Evolutionary conservation across 2,113 vertebrate genomes (phyloP).

Genomic region (Erythrocercus mccallii): DNA sequence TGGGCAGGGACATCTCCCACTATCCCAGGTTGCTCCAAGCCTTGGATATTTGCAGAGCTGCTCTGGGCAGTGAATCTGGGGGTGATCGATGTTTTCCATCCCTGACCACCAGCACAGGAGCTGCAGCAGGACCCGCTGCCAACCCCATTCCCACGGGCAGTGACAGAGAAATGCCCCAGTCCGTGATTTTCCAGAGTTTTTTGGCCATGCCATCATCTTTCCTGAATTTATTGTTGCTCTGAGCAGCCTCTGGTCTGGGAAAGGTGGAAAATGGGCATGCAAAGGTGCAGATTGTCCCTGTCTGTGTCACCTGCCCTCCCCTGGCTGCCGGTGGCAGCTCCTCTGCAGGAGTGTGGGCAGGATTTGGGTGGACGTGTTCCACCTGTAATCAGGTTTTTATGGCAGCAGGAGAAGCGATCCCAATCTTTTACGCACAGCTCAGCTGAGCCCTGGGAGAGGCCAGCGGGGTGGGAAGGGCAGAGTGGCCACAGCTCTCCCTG

Average conservation of each 20-base stretch:
- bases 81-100: rapidly evolving
- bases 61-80: background rate
- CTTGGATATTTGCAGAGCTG: background rate
- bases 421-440: background rate
- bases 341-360: background rate
- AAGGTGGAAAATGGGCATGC: background rate
- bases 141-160: background rate
- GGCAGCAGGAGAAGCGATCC: background rate
- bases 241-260: background rate
- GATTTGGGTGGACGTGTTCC: background rate
- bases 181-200: background rate
- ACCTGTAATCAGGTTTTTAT: rapidly evolving
- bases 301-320: background rate
- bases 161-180: background rate
- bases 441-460: rapidly evolving
- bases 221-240: background rate
- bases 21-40: rapidly evolving
- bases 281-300: background rate
- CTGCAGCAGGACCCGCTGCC: background rate
- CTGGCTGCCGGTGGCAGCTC: no score
- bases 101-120: background rate
- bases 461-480: background rate
- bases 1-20: background rate
- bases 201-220: background rate
- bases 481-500: background rate